Evolutionary conservation across 2,797 vertebrate genomes (phyloP).

Genomic region (Threskiornis aethiopicus): DNA sequence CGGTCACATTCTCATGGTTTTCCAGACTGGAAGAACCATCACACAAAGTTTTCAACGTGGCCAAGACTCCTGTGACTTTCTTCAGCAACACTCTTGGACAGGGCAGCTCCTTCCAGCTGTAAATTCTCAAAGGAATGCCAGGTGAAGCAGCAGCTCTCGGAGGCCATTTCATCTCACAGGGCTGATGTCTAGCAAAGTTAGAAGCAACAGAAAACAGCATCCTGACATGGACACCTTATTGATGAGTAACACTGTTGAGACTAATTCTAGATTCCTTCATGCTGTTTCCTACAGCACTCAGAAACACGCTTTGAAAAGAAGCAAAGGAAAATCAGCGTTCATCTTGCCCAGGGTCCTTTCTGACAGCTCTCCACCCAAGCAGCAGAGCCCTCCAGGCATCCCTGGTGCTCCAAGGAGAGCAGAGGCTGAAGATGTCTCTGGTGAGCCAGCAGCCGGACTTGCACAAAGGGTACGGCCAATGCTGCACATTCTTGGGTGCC

Average conservation of each 20-base stretch:
- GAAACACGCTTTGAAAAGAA: not conserved
- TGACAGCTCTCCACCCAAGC: fast-evolving
- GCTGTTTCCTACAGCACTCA: not conserved
- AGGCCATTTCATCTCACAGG: not conserved
- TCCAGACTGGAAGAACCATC: not conserved
- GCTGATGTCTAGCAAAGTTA: fast-evolving
- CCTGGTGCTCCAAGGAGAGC: fast-evolving
- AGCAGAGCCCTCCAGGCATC: not conserved
- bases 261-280: not conserved
- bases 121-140: not conserved
- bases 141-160: not conserved
- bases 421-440: fast-evolving
- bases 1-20: fast-evolving
- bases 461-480: not conserved
- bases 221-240: not conserved
- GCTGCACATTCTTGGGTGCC: slow-evolving; percentile 20
- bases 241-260: too few species aligned
- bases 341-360: not conserved
- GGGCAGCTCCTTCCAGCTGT: not conserved
- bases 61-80: not conserved
- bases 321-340: not conserved
- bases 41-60: fast-evolving
- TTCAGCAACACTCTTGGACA: fast-evolving
- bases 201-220: not conserved
- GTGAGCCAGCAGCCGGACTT: not conserved